Base-by-base conservation (phyloP, 1,140 invertebrate genomes). In the Sycophaga agraensis region DNA sequence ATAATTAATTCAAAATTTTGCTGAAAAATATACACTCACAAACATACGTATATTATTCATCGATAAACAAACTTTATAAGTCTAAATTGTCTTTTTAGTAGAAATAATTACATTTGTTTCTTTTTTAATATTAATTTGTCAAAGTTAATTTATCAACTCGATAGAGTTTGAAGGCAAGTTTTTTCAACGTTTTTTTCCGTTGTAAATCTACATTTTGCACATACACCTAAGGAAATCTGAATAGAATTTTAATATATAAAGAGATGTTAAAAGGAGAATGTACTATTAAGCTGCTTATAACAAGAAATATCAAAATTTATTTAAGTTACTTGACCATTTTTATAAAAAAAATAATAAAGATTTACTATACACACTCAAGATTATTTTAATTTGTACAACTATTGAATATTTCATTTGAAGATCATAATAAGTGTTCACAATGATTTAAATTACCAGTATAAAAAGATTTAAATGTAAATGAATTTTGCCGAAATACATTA, bases 41-140 rank as follows among this genome's bases (percentile, higher is more conserved):
- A 16, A 43, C 14, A 31, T 57, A 48, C 21, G 31, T 28, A 21
- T 9, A 53, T 53, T 71, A 70, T 69, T 66, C 65, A 69, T 67
- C 49, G 64, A 68, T 67, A 69, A 68, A 68, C 60, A 65, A 66
- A 65, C 67, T 58, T 55, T 64, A 48, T 45, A 54, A 63, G 50
- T 66, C 66, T 66, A 69, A 66, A 60, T 67, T 67, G 64, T 65
- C 51, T 58, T 67, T 54, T 68, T 56, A 45, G 42, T 54, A 64
- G 35, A 24, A 59, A 62, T 66, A 48, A 40, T 57, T 49, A 58
- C 58, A 49, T 59, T 60, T 59, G 28, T 50, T 50, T 19, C 21
- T 50, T 35, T 55, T 28, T 54, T 9, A 55, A 22, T 50, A 62
- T 42, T 28, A 31, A 56, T 35, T 55, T 31, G 42, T 56, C 43